Base-by-base conservation (phyloP, 1,140 invertebrate species). In the Mactra quadrangularis region DNA sequence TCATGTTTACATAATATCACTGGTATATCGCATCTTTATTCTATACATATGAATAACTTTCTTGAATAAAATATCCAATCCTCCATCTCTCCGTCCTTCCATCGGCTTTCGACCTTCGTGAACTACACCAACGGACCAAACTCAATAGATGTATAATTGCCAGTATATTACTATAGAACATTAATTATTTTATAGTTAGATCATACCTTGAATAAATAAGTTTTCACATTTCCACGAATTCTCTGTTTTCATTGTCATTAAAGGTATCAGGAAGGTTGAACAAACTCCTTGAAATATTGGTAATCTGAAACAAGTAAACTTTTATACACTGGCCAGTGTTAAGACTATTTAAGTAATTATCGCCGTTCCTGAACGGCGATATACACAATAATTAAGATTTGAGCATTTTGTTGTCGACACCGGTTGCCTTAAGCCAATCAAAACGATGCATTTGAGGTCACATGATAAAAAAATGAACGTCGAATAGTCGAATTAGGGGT, bases 261-360 rank as follows among this genome's bases (percentile, higher is more conserved):
- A 35, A 25, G 84, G 84, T 19, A 85, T 70, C n/a, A 85, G 45
- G 45, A 82, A 85, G 6, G 70, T 79, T 19, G 71, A 70, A 53
- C 64, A 82, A 27, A 72, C 77, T 1, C 77, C 77, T 60, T 85
- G 84, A 45, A 68, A 85, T n/a, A 85, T 33, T 3, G 84, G 79
- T 41, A 85, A 53, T 57, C 84, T 85, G 57, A 11, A 78, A 76
- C 19, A 15, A 41, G 15, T 41, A 41, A 41, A n/a, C n/a, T n/a
- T n/a, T n/a, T n/a, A n/a, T n/a, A n/a, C n/a, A n/a, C n/a, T n/a
- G n/a, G n/a, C n/a, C n/a, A n/a, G n/a, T n/a, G n/a, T n/a, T n/a
- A n/a, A n/a, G n/a, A n/a, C n/a, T n/a, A n/a, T n/a, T n/a, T n/a
- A n/a, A n/a, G n/a, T n/a, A n/a, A n/a, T n/a, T n/a, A n/a, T n/a